Evolutionary conservation across 2,113 vertebrate species (phyloP).

Genomic region (Triplophysa rosa): DNA sequence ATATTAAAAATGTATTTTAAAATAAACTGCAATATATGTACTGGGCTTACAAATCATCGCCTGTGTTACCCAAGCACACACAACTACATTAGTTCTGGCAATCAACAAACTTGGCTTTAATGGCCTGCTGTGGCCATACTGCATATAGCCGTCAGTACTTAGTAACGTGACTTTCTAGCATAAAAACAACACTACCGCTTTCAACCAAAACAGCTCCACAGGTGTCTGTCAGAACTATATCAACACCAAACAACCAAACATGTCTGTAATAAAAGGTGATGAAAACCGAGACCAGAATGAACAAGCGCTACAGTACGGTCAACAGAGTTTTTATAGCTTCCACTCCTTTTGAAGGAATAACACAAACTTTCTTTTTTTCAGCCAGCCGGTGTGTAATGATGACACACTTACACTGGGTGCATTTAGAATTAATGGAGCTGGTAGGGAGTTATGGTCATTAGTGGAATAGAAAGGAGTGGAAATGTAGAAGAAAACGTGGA

Average conservation of each 20-base stretch:
- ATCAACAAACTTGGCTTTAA: too few relatives aligned
- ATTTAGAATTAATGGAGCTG: constrained; percentile 67
- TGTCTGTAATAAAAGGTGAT: neutral
- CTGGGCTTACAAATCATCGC: too few relatives aligned
- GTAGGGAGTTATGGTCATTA: constrained; percentile 68
- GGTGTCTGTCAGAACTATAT: neutral
- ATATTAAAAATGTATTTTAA: too few relatives aligned
- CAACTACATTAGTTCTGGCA: too few relatives aligned
- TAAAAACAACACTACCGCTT: neutral
- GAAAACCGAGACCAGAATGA: neutral
- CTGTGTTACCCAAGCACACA: too few relatives aligned
- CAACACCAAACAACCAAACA: neutral
- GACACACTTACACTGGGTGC: constrained; percentile 65
- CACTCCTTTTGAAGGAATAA: neutral
- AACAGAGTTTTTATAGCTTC: neutral
- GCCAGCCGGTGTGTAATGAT: constrained; percentile 49
- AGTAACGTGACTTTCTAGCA: neutral
- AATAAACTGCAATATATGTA: too few relatives aligned
- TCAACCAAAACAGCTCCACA: neutral
- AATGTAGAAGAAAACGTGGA: constrained; percentile 42
- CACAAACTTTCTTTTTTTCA: neutral
- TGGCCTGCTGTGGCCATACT: too few relatives aligned
- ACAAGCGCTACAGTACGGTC: neutral
- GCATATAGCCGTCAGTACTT: too few relatives aligned
- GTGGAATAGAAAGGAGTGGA: constrained; percentile 24